A percentile compares a stretch with the other conserved stretches of the same genome.
Evolutionary conservation across 2,888 invertebrate species (phyloP).

Genomic region (Pelosia muscerda): DNA sequence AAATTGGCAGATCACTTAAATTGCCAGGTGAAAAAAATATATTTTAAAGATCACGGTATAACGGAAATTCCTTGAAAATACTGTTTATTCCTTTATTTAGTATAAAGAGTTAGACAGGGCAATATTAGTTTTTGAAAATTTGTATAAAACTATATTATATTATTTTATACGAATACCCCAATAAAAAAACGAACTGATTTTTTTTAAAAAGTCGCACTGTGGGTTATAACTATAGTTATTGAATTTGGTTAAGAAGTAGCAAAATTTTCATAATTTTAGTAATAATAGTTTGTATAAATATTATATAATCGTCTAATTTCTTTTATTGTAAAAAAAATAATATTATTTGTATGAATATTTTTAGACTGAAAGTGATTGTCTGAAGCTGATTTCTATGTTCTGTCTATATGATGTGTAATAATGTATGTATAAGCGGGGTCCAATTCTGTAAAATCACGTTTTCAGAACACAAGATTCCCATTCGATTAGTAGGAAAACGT

Average conservation of each 20-base stretch:
- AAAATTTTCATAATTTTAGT: neutral
- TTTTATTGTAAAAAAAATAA: neutral
- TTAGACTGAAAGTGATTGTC: constrained; percentile 3
- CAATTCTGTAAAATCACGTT: too few relatives aligned
- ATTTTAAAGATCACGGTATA: neutral
- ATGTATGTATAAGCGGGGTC: too few relatives aligned
- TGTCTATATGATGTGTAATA: too few relatives aligned
- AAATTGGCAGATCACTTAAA: neutral
- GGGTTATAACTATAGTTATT: neutral
- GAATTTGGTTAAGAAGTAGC: neutral
- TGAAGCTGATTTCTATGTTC: neutral
- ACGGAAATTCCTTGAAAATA: neutral
- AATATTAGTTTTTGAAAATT: neutral
- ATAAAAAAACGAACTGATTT: too few relatives aligned
- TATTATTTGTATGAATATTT: neutral
- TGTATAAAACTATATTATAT: too few relatives aligned
- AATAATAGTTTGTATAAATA: neutral
- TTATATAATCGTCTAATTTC: neutral
- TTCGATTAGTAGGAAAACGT: too few relatives aligned
- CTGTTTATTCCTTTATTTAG: neutral
- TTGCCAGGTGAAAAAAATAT: neutral
- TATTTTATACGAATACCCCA: too few relatives aligned
- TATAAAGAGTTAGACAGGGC: neutral
- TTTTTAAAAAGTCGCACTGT: too few relatives aligned
- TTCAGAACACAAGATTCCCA: too few relatives aligned